Base-by-base conservation (phyloP, 2,888 invertebrate species). In the Orchesellides sinensis region DNA sequence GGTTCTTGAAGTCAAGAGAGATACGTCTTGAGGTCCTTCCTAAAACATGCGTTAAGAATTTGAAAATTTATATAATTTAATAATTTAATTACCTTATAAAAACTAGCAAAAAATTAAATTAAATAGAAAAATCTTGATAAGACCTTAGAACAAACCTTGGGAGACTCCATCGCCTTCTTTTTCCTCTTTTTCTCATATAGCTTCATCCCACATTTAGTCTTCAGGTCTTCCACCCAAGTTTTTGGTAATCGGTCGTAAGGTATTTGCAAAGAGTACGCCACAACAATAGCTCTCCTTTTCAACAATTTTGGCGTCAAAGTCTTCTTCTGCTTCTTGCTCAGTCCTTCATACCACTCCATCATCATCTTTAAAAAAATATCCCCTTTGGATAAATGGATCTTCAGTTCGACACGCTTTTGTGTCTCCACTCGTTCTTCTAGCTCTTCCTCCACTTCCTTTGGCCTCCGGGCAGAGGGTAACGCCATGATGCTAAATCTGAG, bases 401-500 rank as follows among this genome's bases (percentile, higher is more conserved):
- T 68, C n/a, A 49, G 17, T 8, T 21, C 12, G 21, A 61, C 25
- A 1, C 17, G 21, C 8, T 54, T 29, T 12, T 29, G 23, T n/a
- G 14, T 29, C 27, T 56, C 61, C n/a, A 45, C 0, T 14, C 40
- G 21, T 14, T 66, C 80, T 12, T 25, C 23, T 0, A 52, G 23
- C 14, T 83, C 75, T 17, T 69, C 82, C 14, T 72, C 66, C 19
- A 83, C 45, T 12, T 49, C 65, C n/a, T n/a, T 40, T 0, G 83
- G 83, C 3, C 77, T 35, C 10, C n/a, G n/a, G 5, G 77, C 14
- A 1, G 75, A 69, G 3, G 82, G 82, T 19, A 82, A 45, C 3
- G 63, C 63, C 63, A 69, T 78, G 21, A 5, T 47, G 5, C n/a
- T n/a, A n/a, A 65, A 23, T 4, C 10, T 14, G 61, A 29, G 3